Evolutionary conservation across 1,140 invertebrate genomes (phyloP), one percentile per base, ranked within the genome.

Genomic region (Ostrea denselamellosa): DNA sequence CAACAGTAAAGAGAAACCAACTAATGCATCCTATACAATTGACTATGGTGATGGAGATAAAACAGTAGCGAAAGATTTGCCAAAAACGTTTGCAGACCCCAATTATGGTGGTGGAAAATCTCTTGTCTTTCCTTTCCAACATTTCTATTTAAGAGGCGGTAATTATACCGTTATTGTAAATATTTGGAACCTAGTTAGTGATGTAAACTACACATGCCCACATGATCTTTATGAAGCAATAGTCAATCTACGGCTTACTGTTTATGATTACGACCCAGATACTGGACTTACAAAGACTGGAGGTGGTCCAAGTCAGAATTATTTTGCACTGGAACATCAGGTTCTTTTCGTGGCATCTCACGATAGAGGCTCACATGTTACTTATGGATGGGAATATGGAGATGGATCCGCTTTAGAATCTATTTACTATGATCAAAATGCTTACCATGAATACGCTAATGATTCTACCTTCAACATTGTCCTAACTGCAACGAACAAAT

Each of bases 21-120:
- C 90, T 10, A 92, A 91, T 87, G 91, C 89, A 14, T 89, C 90
- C 14, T 92, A 90, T 81, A 65, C 85, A 14, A 87, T 92, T 86
- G 90, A 91, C 56, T 92, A 86, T 85, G 89, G 89, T 52, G 91
- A 92, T 89, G 91, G 91, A 3, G 87, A 34, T 19, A 77, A 87
- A 9, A 87, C 86, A 7, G 4, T 83, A 14, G 52, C 68, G 17
- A 10, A 51, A 17, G 51, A 51, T 7, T 17, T 90, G 14, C 85
- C 87, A 51, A 85, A 51, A 8, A 68, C 86, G 14, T 51, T 77
- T 54, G 22, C 71, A 8, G 34, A 83, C 14, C 14, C 52, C 0
- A 84, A 86, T 53, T 54, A 88, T 77, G 25, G 28, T 8, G 34
- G 54, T 34, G 77, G 56, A 56, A n/a, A 84, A 12, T 62, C 86